phyloP scores from a whole-genome alignment of 2,113 vertebrate species.

The Scomber japonicus region DNA sequence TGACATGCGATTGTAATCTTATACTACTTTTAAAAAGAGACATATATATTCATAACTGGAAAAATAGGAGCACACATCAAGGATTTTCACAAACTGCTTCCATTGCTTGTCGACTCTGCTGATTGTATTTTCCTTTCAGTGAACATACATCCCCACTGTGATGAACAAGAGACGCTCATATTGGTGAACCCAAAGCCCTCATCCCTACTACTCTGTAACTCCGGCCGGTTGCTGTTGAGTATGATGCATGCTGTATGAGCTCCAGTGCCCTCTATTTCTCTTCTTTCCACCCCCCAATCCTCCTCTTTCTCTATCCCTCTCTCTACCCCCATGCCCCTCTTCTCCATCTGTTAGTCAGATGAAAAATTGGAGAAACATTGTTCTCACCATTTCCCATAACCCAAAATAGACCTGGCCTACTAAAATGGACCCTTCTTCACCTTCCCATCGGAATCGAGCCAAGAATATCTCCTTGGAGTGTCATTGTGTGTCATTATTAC shows the following conservation, averaged over 20 bases:
- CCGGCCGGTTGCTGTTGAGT: slow-evolving; percentile 23
- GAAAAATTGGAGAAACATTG: slow-evolving; percentile 62
- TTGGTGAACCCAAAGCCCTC: not conserved
- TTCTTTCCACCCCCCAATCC: slow-evolving; percentile 13
- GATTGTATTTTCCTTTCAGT: slow-evolving; percentile 1
- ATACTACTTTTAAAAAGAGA: not conserved
- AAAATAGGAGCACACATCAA: not conserved
- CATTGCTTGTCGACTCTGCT: not conserved
- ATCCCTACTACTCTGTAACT: slow-evolving; percentile 6
- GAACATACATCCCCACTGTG: not conserved
- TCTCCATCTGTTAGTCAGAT: slow-evolving; percentile 61
- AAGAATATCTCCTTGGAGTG: slow-evolving; percentile 34
- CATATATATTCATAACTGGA: not conserved
- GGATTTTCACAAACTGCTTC: slow-evolving; percentile 1
- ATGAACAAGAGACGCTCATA: not conserved
- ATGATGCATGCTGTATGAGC: slow-evolving; percentile 45
- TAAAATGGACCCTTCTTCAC: slow-evolving; percentile 55
- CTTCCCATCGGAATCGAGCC: slow-evolving; percentile 44
- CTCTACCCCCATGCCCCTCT: not conserved
- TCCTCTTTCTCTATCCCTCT: not conserved
- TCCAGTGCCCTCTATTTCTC: slow-evolving; percentile 52
- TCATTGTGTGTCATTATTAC: not conserved
- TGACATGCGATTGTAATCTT: not conserved
- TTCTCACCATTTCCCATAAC: slow-evolving; percentile 51
- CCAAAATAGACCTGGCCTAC: slow-evolving; percentile 65